Base-by-base conservation (phyloP, 2,113 vertebrate species). In the Pogonocichla stellata region DNA sequence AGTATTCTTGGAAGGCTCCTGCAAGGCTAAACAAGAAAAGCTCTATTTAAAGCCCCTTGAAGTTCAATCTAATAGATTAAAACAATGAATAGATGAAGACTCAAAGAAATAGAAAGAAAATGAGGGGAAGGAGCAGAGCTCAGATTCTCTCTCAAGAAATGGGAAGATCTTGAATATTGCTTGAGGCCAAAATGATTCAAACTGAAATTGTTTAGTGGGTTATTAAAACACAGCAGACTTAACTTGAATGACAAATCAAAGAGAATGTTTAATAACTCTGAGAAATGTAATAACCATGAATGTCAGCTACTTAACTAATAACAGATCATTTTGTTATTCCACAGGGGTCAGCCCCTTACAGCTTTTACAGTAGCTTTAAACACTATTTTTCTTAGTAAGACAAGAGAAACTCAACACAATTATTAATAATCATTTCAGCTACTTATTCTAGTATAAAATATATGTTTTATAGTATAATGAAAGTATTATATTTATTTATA, bases 161-260 rank as follows among this genome's bases (percentile, higher is more conserved):
- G 25, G 61, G 19, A 56, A 75, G 25, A 91, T 57, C 80, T 72
- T 73, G 36, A 72, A 20, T 64, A 50, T 31, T 70, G 72, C 86
- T 80, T 29, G 36, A 86, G 72, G 89, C 56, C 69, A 91, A 60
- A 73, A 58, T 43, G 29, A 77, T 42, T 66, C 64, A 93, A 88
- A 86, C 24, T 50, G 53, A 50, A 92, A 62, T 67, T 50, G 22
- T 66, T 72, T 57, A 62, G 50, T 54, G 73, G 51, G 47, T 89
- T 89, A 57, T 73, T 84, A 86, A 95, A 91, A 70, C 42, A 92
- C 15, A 92, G 42, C 26, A 84, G 51, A 84, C 7, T 88, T 90
- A 54, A 54, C 69, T 91, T 80, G 80, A 80, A 43, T 22, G 65
- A 78, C 56, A 84, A 91, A 94, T 91, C 86, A 80, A 73, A 77